Evolutionary conservation across 2,888 invertebrate genomes (phyloP).

Genomic region (Syrista parreyssii): DNA sequence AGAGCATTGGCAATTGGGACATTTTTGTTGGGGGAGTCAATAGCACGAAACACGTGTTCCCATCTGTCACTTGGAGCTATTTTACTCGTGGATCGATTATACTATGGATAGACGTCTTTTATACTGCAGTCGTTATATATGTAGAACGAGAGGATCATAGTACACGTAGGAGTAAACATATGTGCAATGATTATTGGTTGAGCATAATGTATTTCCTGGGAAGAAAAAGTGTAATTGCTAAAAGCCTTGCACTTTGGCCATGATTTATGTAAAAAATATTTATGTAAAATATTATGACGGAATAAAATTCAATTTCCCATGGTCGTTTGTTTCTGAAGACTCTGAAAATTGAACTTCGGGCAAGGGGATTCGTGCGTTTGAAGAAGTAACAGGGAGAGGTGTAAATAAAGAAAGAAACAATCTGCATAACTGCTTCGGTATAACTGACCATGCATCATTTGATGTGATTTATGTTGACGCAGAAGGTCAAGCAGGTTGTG

Average conservation of each 20-base stretch:
- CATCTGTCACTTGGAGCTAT: too few relatives aligned
- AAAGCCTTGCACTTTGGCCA: not conserved
- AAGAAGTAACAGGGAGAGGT: not conserved
- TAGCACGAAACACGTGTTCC: too few relatives aligned
- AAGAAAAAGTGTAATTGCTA: not conserved
- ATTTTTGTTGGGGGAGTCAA: too few relatives aligned
- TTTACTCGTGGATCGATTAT: not conserved
- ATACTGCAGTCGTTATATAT: not conserved
- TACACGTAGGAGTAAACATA: not conserved
- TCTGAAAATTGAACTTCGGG: not conserved
- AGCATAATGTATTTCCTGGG: not conserved
- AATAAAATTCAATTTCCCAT: not conserved
- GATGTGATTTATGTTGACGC: not conserved
- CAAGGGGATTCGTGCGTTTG: not conserved
- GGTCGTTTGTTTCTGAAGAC: not conserved
- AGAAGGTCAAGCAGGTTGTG: constrained; percentile 1
- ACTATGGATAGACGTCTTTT: not conserved
- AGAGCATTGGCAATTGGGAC: too few relatives aligned
- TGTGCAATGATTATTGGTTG: not conserved
- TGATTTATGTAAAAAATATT: not conserved
- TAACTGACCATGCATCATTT: not conserved
- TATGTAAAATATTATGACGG: too few relatives aligned
- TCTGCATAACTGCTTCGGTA: not conserved
- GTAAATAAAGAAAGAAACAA: not conserved
- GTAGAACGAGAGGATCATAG: not conserved